Conservation (phyloP, 2,888 invertebrate genomes). For the Trilocha varians region DNA sequence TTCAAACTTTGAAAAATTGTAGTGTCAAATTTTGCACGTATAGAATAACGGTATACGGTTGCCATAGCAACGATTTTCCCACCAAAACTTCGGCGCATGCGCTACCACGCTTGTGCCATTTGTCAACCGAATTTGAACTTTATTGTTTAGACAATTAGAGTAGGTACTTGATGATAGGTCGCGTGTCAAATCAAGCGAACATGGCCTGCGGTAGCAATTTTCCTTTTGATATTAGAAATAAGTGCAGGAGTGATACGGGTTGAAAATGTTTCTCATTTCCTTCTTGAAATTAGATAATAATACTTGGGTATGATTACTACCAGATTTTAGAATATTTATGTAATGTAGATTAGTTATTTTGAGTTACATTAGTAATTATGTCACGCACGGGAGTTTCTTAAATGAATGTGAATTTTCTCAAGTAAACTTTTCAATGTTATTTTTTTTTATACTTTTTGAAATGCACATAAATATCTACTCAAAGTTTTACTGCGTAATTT, state of each 20-base stretch:
- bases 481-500: too few species aligned
- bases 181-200: slow-evolving; percentile 29
- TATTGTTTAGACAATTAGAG: slow-evolving; percentile 14
- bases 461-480: too few species aligned
- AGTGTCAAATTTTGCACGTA: slow-evolving; percentile 16
- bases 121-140: slow-evolving; percentile 21
- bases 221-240: slow-evolving; percentile 47
- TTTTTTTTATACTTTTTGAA: too few species aligned
- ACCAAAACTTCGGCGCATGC: slow-evolving; percentile 65
- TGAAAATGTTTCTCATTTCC: slow-evolving; percentile 42
- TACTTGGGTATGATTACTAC: slow-evolving; percentile 23
- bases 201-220: slow-evolving; percentile 58
- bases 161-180: slow-evolving; percentile 21
- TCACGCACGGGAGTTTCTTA: too few species aligned
- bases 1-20: too few species aligned
- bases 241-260: slow-evolving; percentile 30
- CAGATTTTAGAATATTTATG: slow-evolving; percentile 16
- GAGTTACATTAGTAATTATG: background rate
- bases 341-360: background rate
- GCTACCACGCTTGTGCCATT: slow-evolving; percentile 8
- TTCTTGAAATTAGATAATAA: slow-evolving; percentile 30
- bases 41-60: slow-evolving; percentile 44
- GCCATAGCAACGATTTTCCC: slow-evolving; percentile 63
- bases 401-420: too few species aligned
- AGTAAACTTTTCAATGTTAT: too few species aligned